These are phyloP conservation scores for Orientallactaga sibirica DNA, from an alignment of 2,797 vertebrate species.

Conservation along the genomic window DNA sequence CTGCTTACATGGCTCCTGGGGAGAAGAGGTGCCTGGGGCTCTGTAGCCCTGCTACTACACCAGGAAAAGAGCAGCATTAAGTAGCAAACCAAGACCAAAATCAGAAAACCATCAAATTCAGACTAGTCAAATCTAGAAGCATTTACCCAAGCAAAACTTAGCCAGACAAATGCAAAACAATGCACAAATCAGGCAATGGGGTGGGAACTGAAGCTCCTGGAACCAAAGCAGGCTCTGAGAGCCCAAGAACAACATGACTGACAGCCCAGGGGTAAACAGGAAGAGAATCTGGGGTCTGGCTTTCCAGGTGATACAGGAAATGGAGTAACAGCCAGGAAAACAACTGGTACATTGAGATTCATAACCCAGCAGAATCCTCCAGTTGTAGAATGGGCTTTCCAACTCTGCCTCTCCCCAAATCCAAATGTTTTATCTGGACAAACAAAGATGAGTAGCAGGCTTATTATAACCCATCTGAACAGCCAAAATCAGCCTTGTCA, in stretches of 20 bases:
- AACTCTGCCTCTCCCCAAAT: neutral
- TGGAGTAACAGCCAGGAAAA: slow-evolving; percentile 2
- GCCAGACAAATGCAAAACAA: neutral
- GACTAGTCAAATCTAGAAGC: neutral
- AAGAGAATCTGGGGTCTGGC: neutral
- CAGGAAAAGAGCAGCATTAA: neutral
- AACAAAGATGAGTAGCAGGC: neutral
- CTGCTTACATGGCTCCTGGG: neutral
- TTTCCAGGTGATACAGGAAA: neutral
- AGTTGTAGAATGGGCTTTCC: neutral
- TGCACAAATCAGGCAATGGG: too few relatives aligned
- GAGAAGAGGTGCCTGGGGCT: neutral
- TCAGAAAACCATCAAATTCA: too few relatives aligned
- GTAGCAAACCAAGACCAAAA: too few relatives aligned
- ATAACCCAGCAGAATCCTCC: neutral
- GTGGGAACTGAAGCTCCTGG: neutral
- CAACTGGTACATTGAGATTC: neutral
- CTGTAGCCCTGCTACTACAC: neutral
- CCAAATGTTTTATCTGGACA: slow-evolving; percentile 1
- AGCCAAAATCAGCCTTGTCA: neutral
- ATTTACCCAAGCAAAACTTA: too few relatives aligned
- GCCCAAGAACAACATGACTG: neutral
- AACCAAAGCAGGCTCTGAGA: neutral
- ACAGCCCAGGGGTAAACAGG: neutral
- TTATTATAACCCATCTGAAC: neutral